Evolutionary conservation across 2,888 invertebrate genomes (phyloP).

Genomic region (Dolomedes plantarius): DNA sequence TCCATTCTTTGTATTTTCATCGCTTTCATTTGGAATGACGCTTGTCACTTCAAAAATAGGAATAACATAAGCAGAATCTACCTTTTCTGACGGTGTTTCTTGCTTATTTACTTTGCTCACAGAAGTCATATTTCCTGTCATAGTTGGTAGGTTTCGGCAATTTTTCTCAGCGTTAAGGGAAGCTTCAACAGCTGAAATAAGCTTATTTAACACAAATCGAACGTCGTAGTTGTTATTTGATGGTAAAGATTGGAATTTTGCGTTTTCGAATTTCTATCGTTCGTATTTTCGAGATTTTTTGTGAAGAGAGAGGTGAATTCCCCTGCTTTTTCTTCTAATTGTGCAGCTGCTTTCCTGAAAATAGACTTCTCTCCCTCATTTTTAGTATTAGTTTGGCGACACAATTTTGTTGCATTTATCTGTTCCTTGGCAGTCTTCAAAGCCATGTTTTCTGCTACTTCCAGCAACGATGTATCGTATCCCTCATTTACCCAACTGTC

Average conservation of each 20-base stretch:
- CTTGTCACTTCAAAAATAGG: conserved; percentile 64
- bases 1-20: background rate
- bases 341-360: background rate
- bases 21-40: conserved; percentile 17
- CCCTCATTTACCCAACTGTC: conserved; percentile 98
- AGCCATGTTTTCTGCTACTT: conserved; percentile 91
- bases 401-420: conserved; percentile 84
- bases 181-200: conserved; percentile 50
- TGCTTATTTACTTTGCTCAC: background rate
- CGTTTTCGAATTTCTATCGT: background rate
- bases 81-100: conserved; percentile 11
- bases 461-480: conserved; percentile 86
- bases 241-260: conserved; percentile 18
- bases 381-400: background rate
- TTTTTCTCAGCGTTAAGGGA: conserved; percentile 3
- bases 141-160: background rate
- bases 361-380: background rate
- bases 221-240: conserved; percentile 55
- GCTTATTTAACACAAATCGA: conserved; percentile 45
- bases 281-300: background rate
- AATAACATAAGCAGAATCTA: conserved; percentile 57
- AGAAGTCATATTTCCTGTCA: too few species aligned
- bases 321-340: conserved; percentile 1
- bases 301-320: background rate
- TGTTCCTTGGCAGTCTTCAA: conserved; percentile 1